phyloP scores from a whole-genome alignment of 1,140 invertebrate species.

The Periplaneta americana region DNA sequence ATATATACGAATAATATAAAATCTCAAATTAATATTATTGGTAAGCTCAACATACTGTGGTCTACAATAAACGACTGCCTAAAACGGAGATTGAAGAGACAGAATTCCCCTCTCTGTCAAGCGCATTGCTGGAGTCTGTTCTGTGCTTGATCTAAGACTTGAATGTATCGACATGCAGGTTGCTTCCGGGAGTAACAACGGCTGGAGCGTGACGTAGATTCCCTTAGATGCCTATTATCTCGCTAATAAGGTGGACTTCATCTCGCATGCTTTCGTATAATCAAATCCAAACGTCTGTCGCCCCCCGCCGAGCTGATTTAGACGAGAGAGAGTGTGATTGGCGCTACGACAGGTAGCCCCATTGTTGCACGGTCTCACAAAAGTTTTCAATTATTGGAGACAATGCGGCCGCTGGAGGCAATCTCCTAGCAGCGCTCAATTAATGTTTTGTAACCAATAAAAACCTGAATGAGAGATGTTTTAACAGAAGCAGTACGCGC shows the following conservation, averaged over 20 bases:
- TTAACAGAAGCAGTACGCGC: neutral
- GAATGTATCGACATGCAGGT: too few relatives aligned
- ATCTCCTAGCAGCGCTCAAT: neutral
- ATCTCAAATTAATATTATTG: too few relatives aligned
- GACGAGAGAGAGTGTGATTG: neutral
- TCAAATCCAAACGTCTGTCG: neutral
- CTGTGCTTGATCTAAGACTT: too few relatives aligned
- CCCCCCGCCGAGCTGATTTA: neutral
- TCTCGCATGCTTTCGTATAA: neutral
- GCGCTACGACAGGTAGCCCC: constrained; percentile 2
- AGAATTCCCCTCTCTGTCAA: too few relatives aligned
- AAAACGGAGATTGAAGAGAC: too few relatives aligned
- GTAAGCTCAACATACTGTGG: too few relatives aligned
- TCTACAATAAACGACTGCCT: too few relatives aligned
- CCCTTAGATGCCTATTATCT: too few relatives aligned
- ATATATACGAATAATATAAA: too few relatives aligned
- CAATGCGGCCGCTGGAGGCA: neutral
- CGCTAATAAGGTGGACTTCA: neutral
- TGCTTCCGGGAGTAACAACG: neutral
- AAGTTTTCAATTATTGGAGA: constrained; percentile 7
- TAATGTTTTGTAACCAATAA: neutral
- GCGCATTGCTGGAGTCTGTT: too few relatives aligned
- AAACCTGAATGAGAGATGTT: neutral
- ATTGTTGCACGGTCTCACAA: neutral
- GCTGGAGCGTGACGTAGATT: neutral